A percentile compares a stretch with the other conserved stretches of the same genome.
Evolutionary conservation across 2,888 invertebrate genomes (phyloP).

Genomic region (Hypolimnas misippus): DNA sequence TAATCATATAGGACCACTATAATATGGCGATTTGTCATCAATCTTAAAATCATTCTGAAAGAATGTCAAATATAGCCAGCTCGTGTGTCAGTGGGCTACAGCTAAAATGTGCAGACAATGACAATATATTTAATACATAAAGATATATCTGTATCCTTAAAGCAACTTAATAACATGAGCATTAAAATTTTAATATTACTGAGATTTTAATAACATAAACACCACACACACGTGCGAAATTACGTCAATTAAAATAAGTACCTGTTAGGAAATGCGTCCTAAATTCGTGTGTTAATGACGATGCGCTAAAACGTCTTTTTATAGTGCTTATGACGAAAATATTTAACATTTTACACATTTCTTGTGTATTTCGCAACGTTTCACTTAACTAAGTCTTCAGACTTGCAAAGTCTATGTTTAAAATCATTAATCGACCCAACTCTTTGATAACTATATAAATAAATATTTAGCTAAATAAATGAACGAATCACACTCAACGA

Average conservation of each 20-base stretch:
- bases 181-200: not conserved
- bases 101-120: too few relatives aligned
- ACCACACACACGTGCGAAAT: slow-evolving; percentile 26
- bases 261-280: slow-evolving; percentile 28
- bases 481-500: too few relatives aligned
- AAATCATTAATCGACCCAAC: too few relatives aligned
- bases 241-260: slow-evolving; percentile 33
- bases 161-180: not conserved
- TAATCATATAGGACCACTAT: too few relatives aligned
- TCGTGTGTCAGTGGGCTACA: too few relatives aligned
- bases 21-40: too few relatives aligned
- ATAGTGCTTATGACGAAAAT: slow-evolving; percentile 6
- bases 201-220: not conserved
- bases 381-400: not conserved
- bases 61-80: too few relatives aligned
- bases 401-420: not conserved
- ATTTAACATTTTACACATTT: not conserved
- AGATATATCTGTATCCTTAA: not conserved
- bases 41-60: too few relatives aligned
- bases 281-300: slow-evolving; percentile 29
- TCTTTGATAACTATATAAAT: too few relatives aligned
- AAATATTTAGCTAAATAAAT: too few relatives aligned
- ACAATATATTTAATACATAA: too few relatives aligned
- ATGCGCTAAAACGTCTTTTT: slow-evolving; percentile 14
- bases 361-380: not conserved